Percentiles rank a stretch among this genome's conserved stretches.
Conservation (phyloP, 2,113 vertebrate genomes). For the Lepisosteus oculatus region DNA sequence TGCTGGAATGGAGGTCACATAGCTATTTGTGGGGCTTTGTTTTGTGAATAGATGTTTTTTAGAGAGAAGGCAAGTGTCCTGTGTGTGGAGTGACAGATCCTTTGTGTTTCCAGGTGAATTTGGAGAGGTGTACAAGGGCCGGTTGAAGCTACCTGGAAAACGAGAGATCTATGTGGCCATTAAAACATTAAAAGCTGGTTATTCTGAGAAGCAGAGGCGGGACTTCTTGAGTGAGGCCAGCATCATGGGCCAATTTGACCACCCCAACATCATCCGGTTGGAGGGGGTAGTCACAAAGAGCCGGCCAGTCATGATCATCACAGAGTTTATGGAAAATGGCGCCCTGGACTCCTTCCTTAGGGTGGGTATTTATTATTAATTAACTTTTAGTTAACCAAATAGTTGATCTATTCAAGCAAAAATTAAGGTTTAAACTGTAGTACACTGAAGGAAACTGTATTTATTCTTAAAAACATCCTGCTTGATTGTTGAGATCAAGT, state of each 20-base stretch:
- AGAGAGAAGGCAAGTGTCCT: background rate
- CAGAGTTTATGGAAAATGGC: slow-evolving; percentile 98
- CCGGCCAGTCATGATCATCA: slow-evolving; percentile 96
- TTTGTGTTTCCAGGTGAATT: slow-evolving; percentile 79
- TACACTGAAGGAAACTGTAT: too few relatives aligned
- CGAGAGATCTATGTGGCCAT: slow-evolving; percentile 96
- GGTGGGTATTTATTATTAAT: slow-evolving; percentile 60
- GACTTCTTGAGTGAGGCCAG: slow-evolving; percentile 96
- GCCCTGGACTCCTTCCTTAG: slow-evolving; percentile 94
- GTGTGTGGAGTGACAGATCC: background rate
- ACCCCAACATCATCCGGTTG: slow-evolving; percentile 94
- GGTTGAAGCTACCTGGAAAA: slow-evolving; percentile 90
- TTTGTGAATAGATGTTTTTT: too few relatives aligned
- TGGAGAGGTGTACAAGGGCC: slow-evolving; percentile 96
- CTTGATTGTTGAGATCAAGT: too few relatives aligned
- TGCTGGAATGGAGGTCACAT: too few relatives aligned
- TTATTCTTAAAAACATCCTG: too few relatives aligned
- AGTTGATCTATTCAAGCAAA: too few relatives aligned
- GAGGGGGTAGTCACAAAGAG: slow-evolving; percentile 98
- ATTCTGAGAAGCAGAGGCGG: slow-evolving; percentile 92
- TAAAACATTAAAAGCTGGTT: slow-evolving; percentile 93
- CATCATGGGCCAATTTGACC: slow-evolving; percentile 98
- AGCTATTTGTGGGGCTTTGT: too few relatives aligned
- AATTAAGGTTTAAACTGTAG: too few relatives aligned
- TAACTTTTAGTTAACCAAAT: too few relatives aligned